phyloP scores from a whole-genome alignment of 1,140 invertebrate genomes.

The Lepidurus apus region DNA sequence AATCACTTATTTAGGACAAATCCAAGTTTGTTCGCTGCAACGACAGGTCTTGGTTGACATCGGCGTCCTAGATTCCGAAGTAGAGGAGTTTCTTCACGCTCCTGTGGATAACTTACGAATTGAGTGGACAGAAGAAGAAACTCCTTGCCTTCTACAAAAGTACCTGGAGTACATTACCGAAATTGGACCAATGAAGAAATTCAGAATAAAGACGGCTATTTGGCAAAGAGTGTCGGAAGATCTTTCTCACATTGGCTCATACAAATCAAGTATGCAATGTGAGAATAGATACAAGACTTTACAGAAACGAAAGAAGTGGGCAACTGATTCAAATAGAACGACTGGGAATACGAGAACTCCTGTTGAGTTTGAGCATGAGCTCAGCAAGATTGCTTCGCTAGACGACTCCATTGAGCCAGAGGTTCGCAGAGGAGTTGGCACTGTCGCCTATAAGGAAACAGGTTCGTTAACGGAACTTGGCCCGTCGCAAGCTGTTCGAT shows the following conservation, averaged over 20 bases:
- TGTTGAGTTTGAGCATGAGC: conserved; percentile 5
- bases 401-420: not conserved
- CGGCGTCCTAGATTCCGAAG: not conserved
- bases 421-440: not conserved
- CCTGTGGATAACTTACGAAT: not conserved
- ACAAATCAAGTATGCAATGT: not conserved
- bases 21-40: not conserved
- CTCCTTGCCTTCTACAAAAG: not conserved
- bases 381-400: conserved; percentile 5
- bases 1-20: not conserved
- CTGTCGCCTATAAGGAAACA: not conserved
- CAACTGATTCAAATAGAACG: not conserved
- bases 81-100: not conserved
- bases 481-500: not conserved
- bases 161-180: conserved; percentile 5
- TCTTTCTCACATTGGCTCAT: conserved; percentile 5
- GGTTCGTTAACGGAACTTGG: not conserved
- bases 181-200: not conserved
- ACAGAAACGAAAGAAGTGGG: not conserved
- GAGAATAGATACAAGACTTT: not conserved
- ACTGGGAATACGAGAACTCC: not conserved
- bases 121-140: conserved; percentile 5
- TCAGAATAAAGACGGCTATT: not conserved
- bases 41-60: not conserved
- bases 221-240: too few species aligned